Conservation (phyloP, 2,888 invertebrate species). For the Oxystoma pomonae region DNA sequence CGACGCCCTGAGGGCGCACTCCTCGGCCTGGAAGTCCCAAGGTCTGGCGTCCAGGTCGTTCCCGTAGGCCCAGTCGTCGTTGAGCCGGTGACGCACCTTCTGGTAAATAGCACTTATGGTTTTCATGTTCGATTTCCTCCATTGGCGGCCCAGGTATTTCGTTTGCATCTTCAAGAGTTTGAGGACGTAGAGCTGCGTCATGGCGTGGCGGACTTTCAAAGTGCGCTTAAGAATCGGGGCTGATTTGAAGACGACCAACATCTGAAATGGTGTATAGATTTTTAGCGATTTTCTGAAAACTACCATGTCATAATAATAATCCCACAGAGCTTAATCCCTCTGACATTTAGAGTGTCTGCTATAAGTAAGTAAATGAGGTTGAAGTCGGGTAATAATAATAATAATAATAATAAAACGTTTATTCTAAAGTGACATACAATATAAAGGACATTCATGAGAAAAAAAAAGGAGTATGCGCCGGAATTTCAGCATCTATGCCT, state of each 20-base stretch:
- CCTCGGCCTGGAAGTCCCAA: constrained; percentile 98
- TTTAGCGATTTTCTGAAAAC: no score
- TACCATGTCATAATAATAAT: no score
- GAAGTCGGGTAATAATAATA: no score
- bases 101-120: constrained; percentile 99
- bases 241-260: constrained; percentile 99
- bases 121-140: constrained; percentile 99
- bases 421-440: no score
- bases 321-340: no score
- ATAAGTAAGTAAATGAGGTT: no score
- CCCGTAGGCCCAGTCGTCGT: constrained; percentile 99
- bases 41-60: constrained; percentile 97
- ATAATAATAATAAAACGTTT: no score
- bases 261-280: no score
- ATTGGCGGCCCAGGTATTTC: constrained; percentile 96
- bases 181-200: constrained; percentile 97
- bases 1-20: constrained; percentile 87
- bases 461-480: no score
- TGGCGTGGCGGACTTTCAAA: constrained; percentile 89
- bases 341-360: no score
- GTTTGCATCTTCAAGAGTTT: constrained; percentile 99
- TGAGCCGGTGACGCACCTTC: constrained; percentile 91
- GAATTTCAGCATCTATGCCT: no score
- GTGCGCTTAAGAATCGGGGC: constrained; percentile 97
- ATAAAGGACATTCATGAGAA: no score